These are phyloP conservation scores for Sinocyclocheilus rhinocerous DNA, from an alignment of 2,113 vertebrate genomes.

Conservation along the genomic window DNA sequence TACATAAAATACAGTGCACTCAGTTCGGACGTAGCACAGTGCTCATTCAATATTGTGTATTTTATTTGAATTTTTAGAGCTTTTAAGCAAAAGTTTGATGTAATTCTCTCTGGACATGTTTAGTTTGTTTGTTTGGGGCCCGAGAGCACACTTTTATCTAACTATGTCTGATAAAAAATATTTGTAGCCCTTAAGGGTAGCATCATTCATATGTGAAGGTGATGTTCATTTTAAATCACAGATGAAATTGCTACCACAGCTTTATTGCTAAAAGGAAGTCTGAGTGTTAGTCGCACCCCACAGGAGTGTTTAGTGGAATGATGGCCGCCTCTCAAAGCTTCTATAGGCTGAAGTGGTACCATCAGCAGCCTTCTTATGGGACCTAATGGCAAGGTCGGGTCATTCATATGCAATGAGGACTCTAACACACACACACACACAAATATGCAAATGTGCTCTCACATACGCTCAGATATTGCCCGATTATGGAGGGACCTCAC, in stretches of 20 bases:
- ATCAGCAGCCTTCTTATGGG: too few relatives aligned
- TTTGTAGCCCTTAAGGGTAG: slow-evolving; percentile 1
- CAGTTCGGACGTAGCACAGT: too few relatives aligned
- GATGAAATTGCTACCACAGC: background rate
- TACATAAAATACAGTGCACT: too few relatives aligned
- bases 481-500: slow-evolving; percentile 65
- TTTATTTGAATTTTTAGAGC: too few relatives aligned
- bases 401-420: slow-evolving; percentile 19
- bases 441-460: slow-evolving; percentile 20
- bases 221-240: background rate
- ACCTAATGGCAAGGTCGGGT: slow-evolving; percentile 33
- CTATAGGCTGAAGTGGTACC: background rate
- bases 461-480: background rate
- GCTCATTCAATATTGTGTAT: too few relatives aligned
- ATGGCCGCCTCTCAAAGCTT: background rate
- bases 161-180: background rate
- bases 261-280: background rate
- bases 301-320: slow-evolving; percentile 5
- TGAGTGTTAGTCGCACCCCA: background rate
- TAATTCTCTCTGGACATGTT: background rate
- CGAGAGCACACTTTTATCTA: background rate
- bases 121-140: background rate
- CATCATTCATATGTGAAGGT: background rate
- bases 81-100: background rate
- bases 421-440: background rate